Conservation (phyloP, 2,797 vertebrate genomes). For the Arctocebus calabarensis region DNA sequence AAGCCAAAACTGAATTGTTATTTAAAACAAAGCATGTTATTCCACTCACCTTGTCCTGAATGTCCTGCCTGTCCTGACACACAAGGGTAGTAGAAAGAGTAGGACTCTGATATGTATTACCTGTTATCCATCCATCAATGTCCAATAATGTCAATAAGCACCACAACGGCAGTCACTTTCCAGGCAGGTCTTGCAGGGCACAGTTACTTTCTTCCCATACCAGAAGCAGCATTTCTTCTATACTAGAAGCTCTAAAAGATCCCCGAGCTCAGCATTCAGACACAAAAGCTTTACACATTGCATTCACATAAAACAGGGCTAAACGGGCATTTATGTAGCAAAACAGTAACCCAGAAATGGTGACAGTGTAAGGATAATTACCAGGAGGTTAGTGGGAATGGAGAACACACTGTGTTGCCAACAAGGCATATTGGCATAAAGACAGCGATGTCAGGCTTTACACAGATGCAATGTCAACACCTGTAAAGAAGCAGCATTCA, state of each 20-base stretch:
- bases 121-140: slow-evolving; percentile 70
- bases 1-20: slow-evolving; percentile 63
- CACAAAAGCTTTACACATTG: slow-evolving; percentile 1
- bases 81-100: slow-evolving; percentile 73
- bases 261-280: background rate
- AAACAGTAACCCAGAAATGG: slow-evolving; percentile 16
- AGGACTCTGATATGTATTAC: slow-evolving; percentile 70
- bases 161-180: slow-evolving; percentile 59
- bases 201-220: background rate
- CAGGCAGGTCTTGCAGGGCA: background rate
- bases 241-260: background rate
- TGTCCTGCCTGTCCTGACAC: slow-evolving; percentile 68
- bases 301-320: background rate
- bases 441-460: background rate
- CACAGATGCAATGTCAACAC: slow-evolving; percentile 52
- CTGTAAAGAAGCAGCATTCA: slow-evolving; percentile 50
- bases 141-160: slow-evolving; percentile 71
- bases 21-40: slow-evolving; percentile 66
- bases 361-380: slow-evolving; percentile 10
- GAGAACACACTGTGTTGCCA: slow-evolving; percentile 23
- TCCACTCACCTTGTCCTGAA: slow-evolving; percentile 63
- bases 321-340: background rate
- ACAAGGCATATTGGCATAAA: slow-evolving; percentile 19
- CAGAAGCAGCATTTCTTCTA: background rate
- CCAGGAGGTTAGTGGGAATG: background rate